Conservation (phyloP, 1,140 invertebrate genomes). For the Tyrophagus putrescentiae region DNA sequence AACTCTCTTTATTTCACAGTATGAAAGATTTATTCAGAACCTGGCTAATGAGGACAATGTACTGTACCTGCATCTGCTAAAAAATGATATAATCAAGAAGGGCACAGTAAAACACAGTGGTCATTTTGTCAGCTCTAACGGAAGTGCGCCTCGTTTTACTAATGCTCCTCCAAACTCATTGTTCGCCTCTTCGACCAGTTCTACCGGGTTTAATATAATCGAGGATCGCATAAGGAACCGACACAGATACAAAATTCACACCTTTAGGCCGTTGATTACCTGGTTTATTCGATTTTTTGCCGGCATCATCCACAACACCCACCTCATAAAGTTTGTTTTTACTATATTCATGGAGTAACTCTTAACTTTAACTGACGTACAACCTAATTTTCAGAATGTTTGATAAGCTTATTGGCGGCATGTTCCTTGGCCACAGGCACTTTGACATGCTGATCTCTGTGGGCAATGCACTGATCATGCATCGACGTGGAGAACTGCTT, state of each 20-base stretch:
- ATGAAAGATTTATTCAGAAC: constrained; percentile 16
- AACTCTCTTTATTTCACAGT: constrained; percentile 7
- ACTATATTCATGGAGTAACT: neutral
- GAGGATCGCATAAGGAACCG: no score
- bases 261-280: neutral
- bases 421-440: neutral
- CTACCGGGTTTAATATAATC: no score
- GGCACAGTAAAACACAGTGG: no score
- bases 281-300: constrained; percentile 20
- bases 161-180: no score
- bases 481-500: constrained; percentile 1
- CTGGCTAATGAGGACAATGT: constrained; percentile 10
- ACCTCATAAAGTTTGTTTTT: constrained; percentile 16
- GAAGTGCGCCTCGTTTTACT: no score
- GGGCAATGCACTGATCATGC: constrained; percentile 4
- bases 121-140: no score
- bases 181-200: no score
- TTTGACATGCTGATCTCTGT: constrained; percentile 8
- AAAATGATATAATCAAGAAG: constrained; percentile 16
- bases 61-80: constrained; percentile 15
- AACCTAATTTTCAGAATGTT: constrained; percentile 5
- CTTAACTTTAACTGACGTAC: neutral
- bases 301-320: constrained; percentile 17
- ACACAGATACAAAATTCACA: neutral
- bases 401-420: constrained; percentile 14